A percentile compares a stretch with the other conserved stretches of the same genome.
Conservation (phyloP, 2,113 vertebrate species). For the Dascyllus trimaculatus region DNA sequence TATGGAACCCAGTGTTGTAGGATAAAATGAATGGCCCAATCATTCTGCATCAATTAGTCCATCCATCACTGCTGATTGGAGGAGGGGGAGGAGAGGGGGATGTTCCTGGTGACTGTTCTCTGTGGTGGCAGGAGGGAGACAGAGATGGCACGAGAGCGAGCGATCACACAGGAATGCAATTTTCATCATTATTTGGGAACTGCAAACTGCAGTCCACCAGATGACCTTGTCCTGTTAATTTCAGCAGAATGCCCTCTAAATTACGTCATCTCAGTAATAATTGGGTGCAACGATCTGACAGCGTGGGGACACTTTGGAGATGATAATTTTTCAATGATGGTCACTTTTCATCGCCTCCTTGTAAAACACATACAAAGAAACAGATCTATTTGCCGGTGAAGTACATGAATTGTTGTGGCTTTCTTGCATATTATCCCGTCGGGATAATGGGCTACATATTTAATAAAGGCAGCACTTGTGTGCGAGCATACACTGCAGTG, state of each 20-base stretch:
- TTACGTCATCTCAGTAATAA: conserved; percentile 26
- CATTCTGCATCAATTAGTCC: conserved; percentile 84
- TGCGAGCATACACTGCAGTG: background rate
- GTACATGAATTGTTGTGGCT: background rate
- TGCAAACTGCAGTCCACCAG: conserved; percentile 15
- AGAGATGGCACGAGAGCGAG: conserved; percentile 41
- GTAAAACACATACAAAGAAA: background rate
- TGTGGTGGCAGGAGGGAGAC: conserved; percentile 39
- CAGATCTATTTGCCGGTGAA: background rate
- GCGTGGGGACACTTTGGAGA: conserved; percentile 6
- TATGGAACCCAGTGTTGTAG: conserved; percentile 76
- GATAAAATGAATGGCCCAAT: conserved; percentile 81
- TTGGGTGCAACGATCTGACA: conserved; percentile 25
- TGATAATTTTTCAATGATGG: conserved; percentile 8
- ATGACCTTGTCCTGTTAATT: conserved; percentile 67
- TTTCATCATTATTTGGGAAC: conserved; percentile 44
- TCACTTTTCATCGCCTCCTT: background rate
- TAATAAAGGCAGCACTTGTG: conserved; percentile 1
- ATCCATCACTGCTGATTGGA: conserved; percentile 82
- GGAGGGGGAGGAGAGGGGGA: conserved; percentile 9
- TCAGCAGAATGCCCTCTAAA: conserved; percentile 48
- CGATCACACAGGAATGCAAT: conserved; percentile 51
- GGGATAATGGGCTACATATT: background rate
- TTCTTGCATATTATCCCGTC: conserved; percentile 8
- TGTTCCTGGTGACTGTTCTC: conserved; percentile 45